Conservation (phyloP, 2,113 vertebrate genomes). For the Halcyon malimbica region DNA sequence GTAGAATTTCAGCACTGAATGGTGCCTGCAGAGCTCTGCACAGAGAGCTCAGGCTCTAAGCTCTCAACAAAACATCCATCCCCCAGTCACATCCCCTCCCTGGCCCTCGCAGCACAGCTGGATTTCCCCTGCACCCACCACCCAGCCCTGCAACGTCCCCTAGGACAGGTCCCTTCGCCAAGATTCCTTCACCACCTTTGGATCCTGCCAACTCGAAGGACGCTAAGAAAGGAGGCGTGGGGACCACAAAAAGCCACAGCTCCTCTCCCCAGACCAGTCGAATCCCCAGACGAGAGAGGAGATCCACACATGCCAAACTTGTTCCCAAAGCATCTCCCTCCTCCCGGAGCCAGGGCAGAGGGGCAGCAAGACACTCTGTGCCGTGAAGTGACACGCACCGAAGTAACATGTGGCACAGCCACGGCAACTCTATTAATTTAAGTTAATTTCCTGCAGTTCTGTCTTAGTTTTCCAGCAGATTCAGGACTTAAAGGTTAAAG, state of each 20-base stretch:
- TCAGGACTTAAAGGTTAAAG: slow-evolving; percentile 81
- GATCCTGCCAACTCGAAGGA: background rate
- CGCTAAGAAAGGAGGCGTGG: background rate
- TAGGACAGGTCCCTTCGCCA: background rate
- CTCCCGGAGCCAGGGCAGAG: slow-evolving; percentile 2
- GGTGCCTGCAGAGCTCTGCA: background rate
- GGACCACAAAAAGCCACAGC: background rate
- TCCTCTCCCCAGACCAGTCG: background rate
- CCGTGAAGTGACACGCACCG: background rate
- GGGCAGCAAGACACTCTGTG: background rate
- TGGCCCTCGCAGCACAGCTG: background rate
- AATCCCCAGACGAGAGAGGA: background rate
- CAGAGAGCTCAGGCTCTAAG: background rate
- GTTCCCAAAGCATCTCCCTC: slow-evolving; percentile 17
- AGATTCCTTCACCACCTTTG: background rate
- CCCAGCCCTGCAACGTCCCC: background rate
- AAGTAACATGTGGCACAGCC: slow-evolving; percentile 49
- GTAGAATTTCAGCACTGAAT: background rate
- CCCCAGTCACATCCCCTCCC: background rate
- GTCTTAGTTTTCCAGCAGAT: slow-evolving; percentile 74
- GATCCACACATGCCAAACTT: background rate
- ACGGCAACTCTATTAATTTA: slow-evolving; percentile 69
- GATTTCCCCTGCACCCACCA: background rate
- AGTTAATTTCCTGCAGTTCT: slow-evolving; percentile 75
- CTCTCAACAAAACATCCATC: background rate